phyloP scores from a whole-genome alignment of 2,797 vertebrate species.

The Xenopus petersii region DNA sequence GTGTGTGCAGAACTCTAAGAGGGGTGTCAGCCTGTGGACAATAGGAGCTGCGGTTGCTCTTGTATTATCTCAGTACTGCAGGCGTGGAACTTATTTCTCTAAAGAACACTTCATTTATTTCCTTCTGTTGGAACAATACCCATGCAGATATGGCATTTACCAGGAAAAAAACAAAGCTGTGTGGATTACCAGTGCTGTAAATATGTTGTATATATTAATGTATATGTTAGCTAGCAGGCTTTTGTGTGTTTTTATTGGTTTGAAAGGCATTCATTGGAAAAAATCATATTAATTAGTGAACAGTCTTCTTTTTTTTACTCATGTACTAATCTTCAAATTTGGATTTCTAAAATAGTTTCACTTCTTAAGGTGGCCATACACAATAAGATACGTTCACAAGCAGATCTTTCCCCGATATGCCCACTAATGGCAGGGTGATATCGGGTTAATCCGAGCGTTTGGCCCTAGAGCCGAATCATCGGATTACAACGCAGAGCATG shows the following conservation, averaged over 20 bases:
- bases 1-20: slow-evolving; percentile 63
- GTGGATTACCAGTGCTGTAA: slow-evolving; percentile 27
- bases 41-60: slow-evolving; percentile 54
- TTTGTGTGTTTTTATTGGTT: not conserved
- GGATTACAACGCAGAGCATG: too few species aligned
- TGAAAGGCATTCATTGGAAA: not conserved
- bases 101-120: slow-evolving; percentile 53
- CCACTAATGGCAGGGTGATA: too few species aligned
- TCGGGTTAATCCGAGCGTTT: too few species aligned
- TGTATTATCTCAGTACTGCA: slow-evolving; percentile 65
- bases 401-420: too few species aligned
- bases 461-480: too few species aligned
- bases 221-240: not conserved
- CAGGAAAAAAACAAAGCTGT: not conserved
- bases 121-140: slow-evolving; percentile 56
- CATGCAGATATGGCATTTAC: slow-evolving; percentile 53
- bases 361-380: too few species aligned
- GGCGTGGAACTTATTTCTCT: slow-evolving; percentile 58
- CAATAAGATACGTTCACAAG: too few species aligned
- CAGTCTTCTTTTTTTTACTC: too few species aligned
- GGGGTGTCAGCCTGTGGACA: slow-evolving; percentile 62
- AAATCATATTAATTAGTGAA: not conserved
- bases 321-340: too few species aligned
- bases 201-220: not conserved
- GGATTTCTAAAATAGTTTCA: too few species aligned